Evolutionary conservation across 2,888 invertebrate genomes (phyloP), one percentile per base, ranked within the genome.

Genomic region (Rhagonycha lutea): DNA sequence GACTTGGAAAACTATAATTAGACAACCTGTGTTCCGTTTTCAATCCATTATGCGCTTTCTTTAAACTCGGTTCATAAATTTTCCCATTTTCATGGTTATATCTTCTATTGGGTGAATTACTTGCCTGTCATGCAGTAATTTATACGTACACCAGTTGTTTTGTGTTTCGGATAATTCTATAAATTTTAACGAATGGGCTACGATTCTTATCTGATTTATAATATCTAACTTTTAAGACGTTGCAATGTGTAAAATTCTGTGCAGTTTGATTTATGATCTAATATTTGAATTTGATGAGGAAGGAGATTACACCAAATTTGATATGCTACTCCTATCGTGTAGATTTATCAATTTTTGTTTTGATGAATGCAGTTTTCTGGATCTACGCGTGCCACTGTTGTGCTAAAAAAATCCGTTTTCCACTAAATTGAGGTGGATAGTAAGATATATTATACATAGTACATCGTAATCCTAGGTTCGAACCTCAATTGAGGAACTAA

Each of bases 1-100:
- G 65, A 63, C 69, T 71, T 28, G 18, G 28, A 68, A 65, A 28
- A 71, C 63, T 23, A 71, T 28, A 61, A 70, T 70, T 28, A 65
- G 63, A 24, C 63, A 65, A 65, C 63, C 26, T 65, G 26, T 24
- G 26, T 65, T 65, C 63, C 26, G 12, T 65, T 24, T 65, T 65
- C 63, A 65, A 65, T 65, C 18, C 62, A 62, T 62, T 62, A 62
- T 62, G 26, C 63, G 47, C 63, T 65, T 65, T 65, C 63, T 65
- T 65, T 65, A 24, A 65, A 65, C 63, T 12, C 18, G 24, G 26
- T 65, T 18, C 63, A 65, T 65, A 65, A 65, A 65, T 65, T 47
- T 47, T 47, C 47, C 8, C 47, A 47, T 47, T 47, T 65, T 65
- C 23, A 65, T 23, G 26, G 63, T 24, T 65, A 24, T 65, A 65